A percentile compares a stretch with the other conserved stretches of the same genome.
Evolutionary conservation across 2,888 invertebrate species (phyloP).

Genomic region (Rapana venosa): DNA sequence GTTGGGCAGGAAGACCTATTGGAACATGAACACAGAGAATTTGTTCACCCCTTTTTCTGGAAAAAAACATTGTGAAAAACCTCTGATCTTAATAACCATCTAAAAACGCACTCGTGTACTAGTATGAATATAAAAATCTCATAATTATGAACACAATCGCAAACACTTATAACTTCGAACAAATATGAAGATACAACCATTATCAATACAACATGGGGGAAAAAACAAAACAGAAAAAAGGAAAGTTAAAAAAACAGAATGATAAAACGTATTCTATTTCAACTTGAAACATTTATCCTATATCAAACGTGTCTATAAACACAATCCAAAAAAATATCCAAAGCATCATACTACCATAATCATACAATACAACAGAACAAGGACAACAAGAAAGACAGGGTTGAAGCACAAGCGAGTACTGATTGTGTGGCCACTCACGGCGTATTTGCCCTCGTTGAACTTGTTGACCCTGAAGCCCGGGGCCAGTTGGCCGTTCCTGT

Average conservation of each 20-base stretch:
- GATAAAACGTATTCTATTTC: background rate
- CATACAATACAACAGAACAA: no score
- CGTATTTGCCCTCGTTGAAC: background rate
- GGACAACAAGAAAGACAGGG: no score
- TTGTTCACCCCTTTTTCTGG: background rate
- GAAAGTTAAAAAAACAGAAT: no score
- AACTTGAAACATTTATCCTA: background rate
- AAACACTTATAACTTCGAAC: no score
- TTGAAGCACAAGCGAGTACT: background rate
- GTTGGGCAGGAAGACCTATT: conserved; percentile 59
- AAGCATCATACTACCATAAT: no score
- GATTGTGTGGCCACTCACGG: background rate
- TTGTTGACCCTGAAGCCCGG: conserved; percentile 52
- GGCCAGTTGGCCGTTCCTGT: conserved; percentile 54
- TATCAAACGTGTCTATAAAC: background rate
- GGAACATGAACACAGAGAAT: background rate
- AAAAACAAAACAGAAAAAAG: no score
- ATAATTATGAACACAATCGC: background rate
- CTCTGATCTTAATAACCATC: no score
- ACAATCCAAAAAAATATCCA: background rate
- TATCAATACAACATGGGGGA: no score
- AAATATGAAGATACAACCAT: no score
- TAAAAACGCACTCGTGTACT: no score
- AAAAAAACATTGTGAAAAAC: no score
- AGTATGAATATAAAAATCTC: background rate